Evolutionary conservation across 1,140 invertebrate genomes (phyloP).

Genomic region (Andricus grossulariae): DNA sequence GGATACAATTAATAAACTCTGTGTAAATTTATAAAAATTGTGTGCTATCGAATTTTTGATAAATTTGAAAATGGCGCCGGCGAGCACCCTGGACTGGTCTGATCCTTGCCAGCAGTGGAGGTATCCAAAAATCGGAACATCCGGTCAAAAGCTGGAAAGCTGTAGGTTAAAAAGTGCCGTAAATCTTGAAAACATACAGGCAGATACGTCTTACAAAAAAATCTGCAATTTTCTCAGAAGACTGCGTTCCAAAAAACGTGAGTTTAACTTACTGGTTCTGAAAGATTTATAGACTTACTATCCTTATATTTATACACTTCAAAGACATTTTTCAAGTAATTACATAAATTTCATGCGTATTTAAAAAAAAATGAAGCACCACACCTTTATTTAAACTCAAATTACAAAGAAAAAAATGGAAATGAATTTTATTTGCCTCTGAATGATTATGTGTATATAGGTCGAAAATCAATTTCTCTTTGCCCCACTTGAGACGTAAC

Average conservation of each 20-base stretch:
- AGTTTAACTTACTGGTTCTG: slow-evolving; percentile 46
- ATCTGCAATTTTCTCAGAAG: slow-evolving; percentile 70
- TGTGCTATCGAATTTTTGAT: not conserved
- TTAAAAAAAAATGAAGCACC: not conserved
- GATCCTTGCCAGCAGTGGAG: slow-evolving; percentile 70
- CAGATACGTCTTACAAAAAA: slow-evolving; percentile 68
- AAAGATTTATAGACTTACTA: not conserved
- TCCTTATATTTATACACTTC: not conserved
- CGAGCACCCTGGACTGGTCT: slow-evolving; percentile 67
- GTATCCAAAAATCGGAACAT: slow-evolving; percentile 63
- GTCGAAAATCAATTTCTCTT: slow-evolving; percentile 21
- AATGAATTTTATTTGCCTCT: not conserved
- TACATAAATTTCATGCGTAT: not conserved
- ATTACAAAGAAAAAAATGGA: not conserved
- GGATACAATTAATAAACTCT: not conserved
- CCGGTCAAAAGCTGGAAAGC: slow-evolving; percentile 50
- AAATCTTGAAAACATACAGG: slow-evolving; percentile 61
- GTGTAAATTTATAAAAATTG: not conserved
- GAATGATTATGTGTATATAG: slow-evolving; percentile 16
- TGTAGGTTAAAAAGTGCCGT: slow-evolving; percentile 59
- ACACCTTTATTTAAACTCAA: not conserved
- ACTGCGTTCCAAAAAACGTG: slow-evolving; percentile 67
- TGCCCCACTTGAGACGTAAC: not conserved
- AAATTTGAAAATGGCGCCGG: slow-evolving; percentile 62
- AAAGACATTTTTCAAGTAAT: not conserved